Evolutionary conservation across 2,888 invertebrate genomes (phyloP).

Genomic region (Agonopterix alstromeriana): DNA sequence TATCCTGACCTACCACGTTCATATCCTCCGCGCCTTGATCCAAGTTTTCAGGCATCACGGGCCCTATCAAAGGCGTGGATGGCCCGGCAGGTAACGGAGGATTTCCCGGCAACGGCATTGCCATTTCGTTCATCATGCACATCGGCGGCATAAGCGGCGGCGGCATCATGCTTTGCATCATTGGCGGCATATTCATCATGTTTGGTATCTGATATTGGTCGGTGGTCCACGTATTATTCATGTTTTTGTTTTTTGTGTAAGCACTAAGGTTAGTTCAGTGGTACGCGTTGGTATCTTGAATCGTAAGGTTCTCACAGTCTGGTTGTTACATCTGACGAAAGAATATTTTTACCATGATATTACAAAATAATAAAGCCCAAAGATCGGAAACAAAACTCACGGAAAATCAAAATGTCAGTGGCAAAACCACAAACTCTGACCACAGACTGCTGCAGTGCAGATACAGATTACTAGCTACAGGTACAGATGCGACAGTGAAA

Average conservation of each 20-base stretch:
- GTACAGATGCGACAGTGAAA: no score
- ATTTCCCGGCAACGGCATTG: constrained; percentile 6
- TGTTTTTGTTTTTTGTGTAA: background rate
- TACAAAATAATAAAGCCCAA: no score
- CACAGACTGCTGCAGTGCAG: no score
- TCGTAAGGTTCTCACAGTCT: no score
- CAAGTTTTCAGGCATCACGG: constrained; percentile 16
- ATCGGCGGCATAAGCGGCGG: constrained; percentile 13
- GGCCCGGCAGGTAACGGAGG: constrained; percentile 1
- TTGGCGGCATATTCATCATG: constrained; percentile 17
- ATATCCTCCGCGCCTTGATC: background rate
- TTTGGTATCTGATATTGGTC: constrained; percentile 19
- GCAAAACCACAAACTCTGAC: no score
- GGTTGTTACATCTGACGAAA: no score
- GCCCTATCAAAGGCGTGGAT: constrained; percentile 14
- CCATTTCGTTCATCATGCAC: constrained; percentile 15
- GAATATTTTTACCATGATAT: no score
- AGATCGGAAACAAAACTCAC: no score
- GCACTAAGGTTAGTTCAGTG: background rate
- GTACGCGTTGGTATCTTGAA: background rate
- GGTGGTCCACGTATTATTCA: constrained; percentile 14
- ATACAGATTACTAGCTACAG: no score
- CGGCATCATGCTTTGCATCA: constrained; percentile 18
- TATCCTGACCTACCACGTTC: constrained; percentile 6
- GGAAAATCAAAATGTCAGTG: no score